A percentile compares a stretch with the other conserved stretches of the same genome.
Evolutionary conservation across 1,140 invertebrate species (phyloP).

Genomic region (Proctacanthus coquilletti): DNA sequence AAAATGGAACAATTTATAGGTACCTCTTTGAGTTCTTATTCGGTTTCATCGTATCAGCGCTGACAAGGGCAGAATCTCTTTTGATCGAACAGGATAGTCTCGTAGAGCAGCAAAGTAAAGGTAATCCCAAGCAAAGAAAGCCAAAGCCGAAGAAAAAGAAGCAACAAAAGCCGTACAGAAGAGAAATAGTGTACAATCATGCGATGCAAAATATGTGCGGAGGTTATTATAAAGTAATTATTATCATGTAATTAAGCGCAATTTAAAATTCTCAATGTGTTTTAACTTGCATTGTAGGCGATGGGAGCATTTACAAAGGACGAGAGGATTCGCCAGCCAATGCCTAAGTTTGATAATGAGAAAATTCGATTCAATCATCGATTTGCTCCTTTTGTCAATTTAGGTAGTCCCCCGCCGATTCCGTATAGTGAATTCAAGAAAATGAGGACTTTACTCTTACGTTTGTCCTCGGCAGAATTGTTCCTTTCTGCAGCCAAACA

Average conservation of each 20-base stretch:
- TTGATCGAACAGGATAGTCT: conserved; percentile 59
- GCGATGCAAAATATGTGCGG: conserved; percentile 87
- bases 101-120: conserved; percentile 36
- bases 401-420: conserved; percentile 80
- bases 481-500: conserved; percentile 76
- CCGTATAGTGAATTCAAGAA: conserved; percentile 72
- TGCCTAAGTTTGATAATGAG: conserved; percentile 81
- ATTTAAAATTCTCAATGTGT: conserved; percentile 4
- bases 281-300: conserved; percentile 21
- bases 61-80: conserved; percentile 76
- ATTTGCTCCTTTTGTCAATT: conserved; percentile 71
- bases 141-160: conserved; percentile 56
- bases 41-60: conserved; percentile 80
- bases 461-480: conserved; percentile 29
- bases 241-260: conserved; percentile 4
- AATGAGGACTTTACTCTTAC: conserved; percentile 34
- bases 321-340: conserved; percentile 53
- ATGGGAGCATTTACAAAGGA: conserved; percentile 40
- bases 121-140: conserved; percentile 49
- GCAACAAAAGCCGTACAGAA: conserved; percentile 53
- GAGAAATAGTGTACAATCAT: conserved; percentile 74
- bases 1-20: conserved; percentile 36
- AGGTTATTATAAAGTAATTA: conserved; percentile 77
- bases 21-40: conserved; percentile 93
- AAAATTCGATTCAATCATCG: conserved; percentile 87